phyloP scores from a whole-genome alignment of 2,113 vertebrate species.

The Psilopsiagon aurifrons region DNA sequence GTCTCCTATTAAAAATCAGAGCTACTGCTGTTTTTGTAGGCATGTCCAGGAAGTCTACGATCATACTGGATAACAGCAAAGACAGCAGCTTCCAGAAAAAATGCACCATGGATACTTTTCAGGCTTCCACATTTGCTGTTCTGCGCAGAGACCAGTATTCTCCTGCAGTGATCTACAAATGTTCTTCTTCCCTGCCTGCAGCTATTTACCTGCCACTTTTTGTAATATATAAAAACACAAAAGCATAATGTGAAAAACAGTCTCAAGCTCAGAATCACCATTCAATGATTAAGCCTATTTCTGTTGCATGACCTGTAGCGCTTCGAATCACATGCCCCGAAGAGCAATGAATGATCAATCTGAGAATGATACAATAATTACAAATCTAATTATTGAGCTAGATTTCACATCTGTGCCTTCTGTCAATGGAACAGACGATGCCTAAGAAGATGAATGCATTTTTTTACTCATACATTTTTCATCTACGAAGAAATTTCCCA shows the following conservation, averaged over 20 bases:
- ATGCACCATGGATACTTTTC: background rate
- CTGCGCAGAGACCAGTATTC: background rate
- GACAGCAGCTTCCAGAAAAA: background rate
- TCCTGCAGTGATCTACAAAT: background rate
- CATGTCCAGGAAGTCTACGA: background rate
- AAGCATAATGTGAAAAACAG: background rate
- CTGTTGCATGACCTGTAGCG: constrained; percentile 43
- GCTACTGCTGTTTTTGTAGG: background rate
- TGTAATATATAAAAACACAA: background rate
- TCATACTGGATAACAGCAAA: background rate
- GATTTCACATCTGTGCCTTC: constrained; percentile 73
- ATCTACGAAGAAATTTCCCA: constrained; percentile 43
- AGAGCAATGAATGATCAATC: constrained; percentile 59
- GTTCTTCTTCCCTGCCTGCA: background rate
- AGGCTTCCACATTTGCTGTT: background rate
- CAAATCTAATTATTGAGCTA: constrained; percentile 77
- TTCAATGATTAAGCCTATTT: constrained; percentile 17
- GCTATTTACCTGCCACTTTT: background rate
- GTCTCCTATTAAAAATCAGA: background rate
- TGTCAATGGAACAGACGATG: constrained; percentile 60
- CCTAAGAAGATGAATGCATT: constrained; percentile 53
- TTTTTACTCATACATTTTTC: constrained; percentile 61
- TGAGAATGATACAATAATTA: constrained; percentile 73
- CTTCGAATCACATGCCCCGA: constrained; percentile 35
- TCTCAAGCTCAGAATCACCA: constrained; percentile 6